Evolutionary conservation across 2,113 vertebrate species (phyloP).

Genomic region (Coptodon rendalli): DNA sequence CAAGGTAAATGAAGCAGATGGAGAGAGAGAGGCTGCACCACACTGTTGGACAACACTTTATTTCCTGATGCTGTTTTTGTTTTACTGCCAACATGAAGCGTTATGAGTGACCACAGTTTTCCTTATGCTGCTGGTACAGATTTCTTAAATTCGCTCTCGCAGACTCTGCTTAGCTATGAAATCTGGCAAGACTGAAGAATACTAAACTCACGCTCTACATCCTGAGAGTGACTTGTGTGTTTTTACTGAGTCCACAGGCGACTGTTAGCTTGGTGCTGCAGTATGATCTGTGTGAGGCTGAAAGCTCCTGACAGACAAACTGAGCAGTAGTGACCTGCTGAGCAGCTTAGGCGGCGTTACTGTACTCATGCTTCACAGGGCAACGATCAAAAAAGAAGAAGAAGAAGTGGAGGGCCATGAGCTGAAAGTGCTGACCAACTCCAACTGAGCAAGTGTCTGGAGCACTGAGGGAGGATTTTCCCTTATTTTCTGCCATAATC

Average conservation of each 20-base stretch:
- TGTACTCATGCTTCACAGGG: neutral
- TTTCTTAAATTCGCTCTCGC: neutral
- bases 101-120: neutral
- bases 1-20: neutral
- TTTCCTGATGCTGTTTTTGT: neutral
- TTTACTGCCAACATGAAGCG: neutral
- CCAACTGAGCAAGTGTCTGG: neutral
- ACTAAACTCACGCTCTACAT: neutral
- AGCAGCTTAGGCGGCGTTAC: neutral
- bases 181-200: neutral
- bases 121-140: neutral
- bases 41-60: neutral
- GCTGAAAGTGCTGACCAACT: neutral
- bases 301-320: constrained; percentile 16
- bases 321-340: constrained; percentile 7
- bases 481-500: neutral
- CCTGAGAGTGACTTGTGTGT: neutral
- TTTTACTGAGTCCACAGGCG: neutral
- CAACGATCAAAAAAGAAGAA: neutral
- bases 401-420: neutral
- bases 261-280: neutral
- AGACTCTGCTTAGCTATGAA: neutral
- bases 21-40: neutral
- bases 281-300: neutral
- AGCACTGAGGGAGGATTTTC: neutral